These are phyloP conservation scores for Elachura formosa DNA, from an alignment of 2,113 vertebrate species.

Conservation along the genomic window DNA sequence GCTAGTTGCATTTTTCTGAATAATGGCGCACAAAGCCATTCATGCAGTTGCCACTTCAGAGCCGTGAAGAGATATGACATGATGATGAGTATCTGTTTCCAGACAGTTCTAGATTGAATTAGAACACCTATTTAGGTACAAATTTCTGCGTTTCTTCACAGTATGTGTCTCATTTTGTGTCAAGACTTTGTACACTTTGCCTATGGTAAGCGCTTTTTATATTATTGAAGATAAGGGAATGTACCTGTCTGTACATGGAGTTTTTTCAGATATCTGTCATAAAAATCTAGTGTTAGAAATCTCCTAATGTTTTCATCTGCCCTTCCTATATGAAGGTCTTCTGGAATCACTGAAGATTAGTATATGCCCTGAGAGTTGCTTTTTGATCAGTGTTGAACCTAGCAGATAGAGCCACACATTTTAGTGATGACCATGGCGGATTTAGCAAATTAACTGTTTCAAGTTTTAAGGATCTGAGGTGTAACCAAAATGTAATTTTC, in stretches of 20 bases:
- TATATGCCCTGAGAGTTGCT: not conserved
- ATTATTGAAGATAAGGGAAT: not conserved
- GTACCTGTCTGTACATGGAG: not conserved
- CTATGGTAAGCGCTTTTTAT: not conserved
- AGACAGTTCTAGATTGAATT: slow-evolving; percentile 1
- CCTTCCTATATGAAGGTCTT: not conserved
- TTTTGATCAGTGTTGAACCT: not conserved
- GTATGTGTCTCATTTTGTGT: not conserved
- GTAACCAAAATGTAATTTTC: not conserved
- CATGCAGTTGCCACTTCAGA: not conserved
- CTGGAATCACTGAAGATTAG: not conserved
- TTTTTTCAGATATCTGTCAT: not conserved
- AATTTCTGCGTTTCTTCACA: not conserved
- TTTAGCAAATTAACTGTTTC: not conserved
- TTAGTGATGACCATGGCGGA: not conserved
- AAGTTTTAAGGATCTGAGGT: not conserved
- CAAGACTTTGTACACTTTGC: not conserved
- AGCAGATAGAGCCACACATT: not conserved
- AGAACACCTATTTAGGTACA: not conserved
- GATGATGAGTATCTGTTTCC: not conserved
- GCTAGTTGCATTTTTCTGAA: slow-evolving; percentile 6
- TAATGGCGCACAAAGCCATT: not conserved
- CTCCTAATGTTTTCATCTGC: not conserved
- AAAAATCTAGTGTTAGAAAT: not conserved
- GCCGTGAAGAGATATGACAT: not conserved